phyloP scores from a whole-genome alignment of 2,113 vertebrate species.

The Gavialis gangeticus region DNA sequence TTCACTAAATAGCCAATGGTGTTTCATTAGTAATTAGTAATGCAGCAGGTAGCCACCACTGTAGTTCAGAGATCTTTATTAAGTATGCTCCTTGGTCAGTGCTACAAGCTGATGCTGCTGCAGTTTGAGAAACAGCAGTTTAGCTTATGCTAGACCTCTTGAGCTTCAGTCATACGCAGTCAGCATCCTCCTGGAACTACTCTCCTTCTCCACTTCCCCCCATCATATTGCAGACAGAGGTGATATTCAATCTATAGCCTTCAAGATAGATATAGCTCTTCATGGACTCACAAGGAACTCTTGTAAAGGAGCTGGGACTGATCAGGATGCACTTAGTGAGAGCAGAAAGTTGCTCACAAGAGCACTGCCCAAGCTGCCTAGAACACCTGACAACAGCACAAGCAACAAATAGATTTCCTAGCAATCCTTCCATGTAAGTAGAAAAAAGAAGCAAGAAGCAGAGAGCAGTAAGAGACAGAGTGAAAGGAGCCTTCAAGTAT shows the following conservation, averaged over 20 bases:
- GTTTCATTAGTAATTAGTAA: neutral
- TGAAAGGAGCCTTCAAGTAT: neutral
- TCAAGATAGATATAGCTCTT: neutral
- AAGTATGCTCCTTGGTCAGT: neutral
- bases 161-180: neutral
- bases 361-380: neutral
- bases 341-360: neutral
- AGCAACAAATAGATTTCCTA: neutral
- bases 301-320: neutral
- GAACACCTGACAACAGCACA: neutral
- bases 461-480: neutral
- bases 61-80: neutral
- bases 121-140: neutral
- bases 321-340: neutral
- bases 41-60: rapidly evolving
- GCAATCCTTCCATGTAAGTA: neutral
- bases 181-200: neutral
- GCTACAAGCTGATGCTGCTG: neutral
- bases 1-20: neutral
- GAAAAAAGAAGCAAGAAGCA: neutral
- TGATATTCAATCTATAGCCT: neutral
- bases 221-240: no score
- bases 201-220: neutral
- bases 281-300: neutral
- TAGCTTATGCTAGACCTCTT: neutral